Evolutionary conservation across 2,113 vertebrate genomes (phyloP), one percentile per base, ranked within the genome.

Genomic region (Aegithalos caudatus): DNA sequence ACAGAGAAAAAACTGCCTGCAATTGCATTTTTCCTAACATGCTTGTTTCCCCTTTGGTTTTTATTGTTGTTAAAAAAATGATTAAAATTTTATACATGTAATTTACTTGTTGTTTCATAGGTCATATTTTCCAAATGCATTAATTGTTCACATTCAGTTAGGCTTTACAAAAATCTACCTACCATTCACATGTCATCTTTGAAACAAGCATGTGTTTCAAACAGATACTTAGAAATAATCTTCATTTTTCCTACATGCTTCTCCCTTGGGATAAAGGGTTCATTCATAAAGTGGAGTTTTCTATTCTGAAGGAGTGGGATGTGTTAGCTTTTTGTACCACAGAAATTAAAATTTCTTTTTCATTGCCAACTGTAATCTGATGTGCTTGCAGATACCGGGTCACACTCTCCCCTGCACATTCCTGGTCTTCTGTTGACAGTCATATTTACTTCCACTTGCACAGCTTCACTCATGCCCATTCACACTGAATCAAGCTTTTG

Each of bases 351-450:
- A 85, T 50, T 77, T 31, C 42, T 79, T 87, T 94, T 53, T 89
- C 57, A 35, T 48, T 4, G 2, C 69, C 84, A 67, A 91, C 77
- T 78, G 23, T 72, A 79, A 87, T 85, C 73, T 87, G 78, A 81
- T 7, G 12, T 62, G 44, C 14, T 81, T 86, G 86, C 61, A 91
- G 83, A 95, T 67, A n/a, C 28, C 35, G 16, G 73, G 64, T 65
- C 91, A 64, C 28, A 44, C n/a, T 81, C 51, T 60, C 60, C 65
- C 10, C 1, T 57, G 73, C 89, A 53, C 72, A 20, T 81, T 79
- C 73, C 70, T 94, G 83, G 86, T 95, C 78, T 94, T 71, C 56
- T 92, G 48, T 48, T 82, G 77, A 79, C 66, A 84, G 69, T 45
- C 70, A 18, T 38, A 95, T 57, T 91, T 65, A 35, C 86, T 92